These are phyloP conservation scores for Caenorhabditis sp. DNA, from an alignment of 2,888 invertebrate genomes.

Conservation along the genomic window DNA sequence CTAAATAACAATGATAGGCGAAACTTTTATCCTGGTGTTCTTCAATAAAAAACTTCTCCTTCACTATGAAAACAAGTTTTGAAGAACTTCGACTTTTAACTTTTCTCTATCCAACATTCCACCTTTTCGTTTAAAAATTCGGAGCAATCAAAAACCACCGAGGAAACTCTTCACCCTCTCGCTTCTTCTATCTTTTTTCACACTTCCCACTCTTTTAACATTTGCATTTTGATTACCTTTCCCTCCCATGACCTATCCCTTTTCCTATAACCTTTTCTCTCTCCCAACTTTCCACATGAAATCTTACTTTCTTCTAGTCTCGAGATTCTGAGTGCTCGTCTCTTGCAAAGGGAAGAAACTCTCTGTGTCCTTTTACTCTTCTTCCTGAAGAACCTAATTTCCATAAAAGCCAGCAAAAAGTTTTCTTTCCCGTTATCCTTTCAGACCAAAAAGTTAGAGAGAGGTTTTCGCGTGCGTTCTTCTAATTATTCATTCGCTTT, in stretches of 20 bases:
- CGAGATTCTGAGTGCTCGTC: background rate
- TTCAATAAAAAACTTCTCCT: too few species aligned
- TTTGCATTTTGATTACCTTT: conserved; percentile 58
- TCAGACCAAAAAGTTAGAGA: conserved; percentile 18
- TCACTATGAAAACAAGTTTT: background rate
- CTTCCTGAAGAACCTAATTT: conserved; percentile 40
- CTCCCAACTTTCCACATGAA: conserved; percentile 13
- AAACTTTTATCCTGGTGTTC: too few species aligned
- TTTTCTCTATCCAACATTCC: background rate
- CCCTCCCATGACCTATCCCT: conserved; percentile 21
- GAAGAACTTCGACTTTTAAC: conserved; percentile 13
- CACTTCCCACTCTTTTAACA: conserved; percentile 6
- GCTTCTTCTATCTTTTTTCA: conserved; percentile 6
- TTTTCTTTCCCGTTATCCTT: conserved; percentile 2
- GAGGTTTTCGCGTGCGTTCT: conserved; percentile 17
- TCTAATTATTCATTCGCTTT: conserved; percentile 46
- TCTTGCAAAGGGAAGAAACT: background rate
- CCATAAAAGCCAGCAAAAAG: conserved; percentile 28
- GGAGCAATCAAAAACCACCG: conserved; percentile 31
- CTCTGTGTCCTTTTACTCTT: conserved; percentile 5
- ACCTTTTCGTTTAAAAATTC: background rate
- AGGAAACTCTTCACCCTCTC: conserved; percentile 14
- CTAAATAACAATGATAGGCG: too few species aligned
- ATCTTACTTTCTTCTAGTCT: conserved; percentile 16
- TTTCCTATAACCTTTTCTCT: conserved; percentile 13